Evolutionary conservation across 2,888 invertebrate genomes (phyloP).

Genomic region (Panopea generosa): DNA sequence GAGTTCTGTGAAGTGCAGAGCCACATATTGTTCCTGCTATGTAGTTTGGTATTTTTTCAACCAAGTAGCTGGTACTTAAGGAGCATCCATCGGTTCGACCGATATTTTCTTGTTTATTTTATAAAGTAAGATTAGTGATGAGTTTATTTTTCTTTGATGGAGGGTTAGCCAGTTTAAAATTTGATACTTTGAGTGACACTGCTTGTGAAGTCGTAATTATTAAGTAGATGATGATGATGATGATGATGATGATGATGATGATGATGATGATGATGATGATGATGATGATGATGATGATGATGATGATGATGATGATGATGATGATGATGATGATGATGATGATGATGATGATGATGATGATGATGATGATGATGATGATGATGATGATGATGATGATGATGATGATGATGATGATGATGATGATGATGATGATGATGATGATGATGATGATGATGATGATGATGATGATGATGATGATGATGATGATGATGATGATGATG

Average conservation of each 20-base stretch:
- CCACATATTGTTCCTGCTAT: too few relatives aligned
- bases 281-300: slow-evolving; percentile 3
- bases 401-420: neutral
- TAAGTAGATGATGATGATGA: slow-evolving; percentile 1
- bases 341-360: slow-evolving; percentile 3
- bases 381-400: neutral
- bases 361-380: slow-evolving; percentile 3
- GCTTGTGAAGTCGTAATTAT: too few relatives aligned
- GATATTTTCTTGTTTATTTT: too few relatives aligned
- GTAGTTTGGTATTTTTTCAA: too few relatives aligned
- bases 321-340: slow-evolving; percentile 3
- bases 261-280: slow-evolving; percentile 3
- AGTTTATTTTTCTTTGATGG: too few relatives aligned
- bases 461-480: slow-evolving; percentile 1
- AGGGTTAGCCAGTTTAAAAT: too few relatives aligned
- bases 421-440: slow-evolving; percentile 1
- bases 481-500: slow-evolving; percentile 1
- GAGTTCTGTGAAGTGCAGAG: too few relatives aligned
- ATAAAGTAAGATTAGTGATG: too few relatives aligned
- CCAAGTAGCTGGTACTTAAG: too few relatives aligned
- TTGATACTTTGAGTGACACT: too few relatives aligned
- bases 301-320: slow-evolving; percentile 2
- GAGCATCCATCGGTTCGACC: too few relatives aligned
- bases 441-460: slow-evolving; percentile 2
- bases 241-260: slow-evolving; percentile 1